Evolutionary conservation across 2,113 vertebrate genomes (phyloP), one percentile per base, ranked within the genome.

Genomic region (Thunnus thynnus): DNA sequence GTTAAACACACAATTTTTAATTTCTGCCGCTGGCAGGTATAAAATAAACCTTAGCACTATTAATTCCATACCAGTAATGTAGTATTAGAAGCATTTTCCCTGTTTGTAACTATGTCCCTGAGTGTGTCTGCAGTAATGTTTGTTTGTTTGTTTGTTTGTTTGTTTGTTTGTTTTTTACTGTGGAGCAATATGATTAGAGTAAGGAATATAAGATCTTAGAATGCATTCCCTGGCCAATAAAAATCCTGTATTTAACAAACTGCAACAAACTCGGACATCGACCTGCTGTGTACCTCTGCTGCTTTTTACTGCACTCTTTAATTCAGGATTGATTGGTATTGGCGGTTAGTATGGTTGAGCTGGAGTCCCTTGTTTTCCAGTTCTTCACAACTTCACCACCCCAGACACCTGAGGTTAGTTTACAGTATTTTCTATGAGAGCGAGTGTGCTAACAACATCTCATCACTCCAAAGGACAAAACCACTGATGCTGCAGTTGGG

Each of bases 281-380:
- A 63, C 36, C 55, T 68, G 60, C 80, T 71, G 77, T 67, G 73
- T 68, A 55, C 50, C 50, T 47, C 36, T 25, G 73, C 63, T 77
- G 71, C 44, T 54, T 48, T 81, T 64, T n/a, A 27, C 51, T 77
- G 50, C 57, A 61, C 70, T 69, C 60, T 74, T 25, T 83, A 83
- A 82, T 84, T 80, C 58, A 78, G 48, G 48, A 91, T 86, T 74
- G 77, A 90, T 84, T 52, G 72, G 30, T 74, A 82, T n/a, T 67
- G 56, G 56, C 73, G 76, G 50, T 51, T 67, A 76, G 57, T 64
- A 18, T 61, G 51, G 68, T 76, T 72, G 50, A 62, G 60, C 41
- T 87, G 30, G 22, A 48, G 11, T 60, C 27, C 47, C 56, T 77
- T 71, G 51, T 80, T 80, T 78, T 78, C 25, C 64, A 11, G 60